Evolutionary conservation across 2,888 invertebrate species (phyloP), one percentile per base, ranked within the genome.

Genomic region (Drosophila meridionalis): DNA sequence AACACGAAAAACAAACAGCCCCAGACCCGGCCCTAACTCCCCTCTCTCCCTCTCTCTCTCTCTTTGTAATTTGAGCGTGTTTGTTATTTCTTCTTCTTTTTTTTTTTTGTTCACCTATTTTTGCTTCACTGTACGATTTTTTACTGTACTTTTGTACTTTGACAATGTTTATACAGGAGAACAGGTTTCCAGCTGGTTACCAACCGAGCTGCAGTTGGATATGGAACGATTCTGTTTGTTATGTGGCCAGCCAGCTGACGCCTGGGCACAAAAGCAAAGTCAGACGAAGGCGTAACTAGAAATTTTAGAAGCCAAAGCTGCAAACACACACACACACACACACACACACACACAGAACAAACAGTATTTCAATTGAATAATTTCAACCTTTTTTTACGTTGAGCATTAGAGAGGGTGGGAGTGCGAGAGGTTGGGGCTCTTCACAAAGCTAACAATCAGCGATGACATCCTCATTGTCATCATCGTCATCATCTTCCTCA

Each of bases 301-400:
- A 71, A 78, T 78, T 66, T 76, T 40, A 60, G 69, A 55, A 57
- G 60, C 48, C 32, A 64, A 64, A 57, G 60, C 60, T 62, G 52
- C 64, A 52, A 52, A 45, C 60, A 66, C 60, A 66, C 66, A 66
- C 70, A 80, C 20, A 20, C 20, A 20, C 20, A 20, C 20, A 20
- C 20, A 20, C 64, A 52, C 34, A 45, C 60, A 66, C 60, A 66
- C 66, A 66, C 70, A 80, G 81, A 80, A 73, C 86, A 83, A 86
- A 86, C 83, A 83, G 62, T 63, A 86, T 78, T 83, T 86, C 83
- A 80, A 83, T 83, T 83, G 86, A 83, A 86, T 86, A 78, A 83
- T 83, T 83, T 78, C 64, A 69, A 67, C 57, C 55, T 56, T 67
- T 55, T 28, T 47, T 47, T 12, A 34, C 20, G 20, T 1, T 34